Percentiles rank a stretch among this genome's conserved stretches.
Evolutionary conservation across 2,113 vertebrate species (phyloP).

Genomic region (Oplegnathus fasciatus): DNA sequence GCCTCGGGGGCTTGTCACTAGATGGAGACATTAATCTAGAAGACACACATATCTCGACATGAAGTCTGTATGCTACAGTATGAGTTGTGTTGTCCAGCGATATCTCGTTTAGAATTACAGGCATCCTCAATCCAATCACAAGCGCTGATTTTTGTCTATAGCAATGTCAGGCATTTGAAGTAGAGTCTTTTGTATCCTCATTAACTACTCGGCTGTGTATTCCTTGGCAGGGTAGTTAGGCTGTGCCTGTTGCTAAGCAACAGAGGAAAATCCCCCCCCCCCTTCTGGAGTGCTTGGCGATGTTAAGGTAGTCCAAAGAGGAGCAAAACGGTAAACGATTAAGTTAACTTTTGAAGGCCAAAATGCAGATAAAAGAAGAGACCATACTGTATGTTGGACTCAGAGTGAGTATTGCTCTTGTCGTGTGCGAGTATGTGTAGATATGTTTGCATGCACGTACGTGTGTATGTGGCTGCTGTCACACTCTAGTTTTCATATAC

Average conservation of each 20-base stretch:
- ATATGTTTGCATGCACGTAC: not conserved
- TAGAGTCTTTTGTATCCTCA: constrained; percentile 78
- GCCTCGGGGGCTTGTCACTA: constrained; percentile 78
- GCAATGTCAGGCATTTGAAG: constrained; percentile 61
- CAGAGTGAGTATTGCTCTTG: not conserved
- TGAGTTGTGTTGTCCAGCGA: constrained; percentile 16
- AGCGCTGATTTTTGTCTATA: constrained; percentile 48
- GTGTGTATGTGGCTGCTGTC: not conserved
- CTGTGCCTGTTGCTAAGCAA: constrained; percentile 84
- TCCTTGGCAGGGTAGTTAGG: constrained; percentile 78
- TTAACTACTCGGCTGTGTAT: constrained; percentile 78
- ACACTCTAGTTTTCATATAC: not conserved
- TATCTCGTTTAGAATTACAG: constrained; percentile 41
- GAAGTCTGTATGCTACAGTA: not conserved
- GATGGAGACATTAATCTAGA: constrained; percentile 83
- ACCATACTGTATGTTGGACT: not conserved
- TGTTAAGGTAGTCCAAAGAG: constrained; percentile 74
- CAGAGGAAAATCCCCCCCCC: constrained; percentile 67
- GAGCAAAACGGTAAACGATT: constrained; percentile 71
- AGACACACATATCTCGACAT: constrained; percentile 47
- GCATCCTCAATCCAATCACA: constrained; percentile 27
- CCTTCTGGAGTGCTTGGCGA: constrained; percentile 49
- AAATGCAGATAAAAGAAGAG: constrained; percentile 47
- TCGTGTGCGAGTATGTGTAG: not conserved
- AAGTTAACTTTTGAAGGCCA: constrained; percentile 65